These are phyloP conservation scores for Heliocidaris erythrogramma DNA, from an alignment of 35 echinoderm and acorn worm genomes.

Conservation along the genomic window DNA sequence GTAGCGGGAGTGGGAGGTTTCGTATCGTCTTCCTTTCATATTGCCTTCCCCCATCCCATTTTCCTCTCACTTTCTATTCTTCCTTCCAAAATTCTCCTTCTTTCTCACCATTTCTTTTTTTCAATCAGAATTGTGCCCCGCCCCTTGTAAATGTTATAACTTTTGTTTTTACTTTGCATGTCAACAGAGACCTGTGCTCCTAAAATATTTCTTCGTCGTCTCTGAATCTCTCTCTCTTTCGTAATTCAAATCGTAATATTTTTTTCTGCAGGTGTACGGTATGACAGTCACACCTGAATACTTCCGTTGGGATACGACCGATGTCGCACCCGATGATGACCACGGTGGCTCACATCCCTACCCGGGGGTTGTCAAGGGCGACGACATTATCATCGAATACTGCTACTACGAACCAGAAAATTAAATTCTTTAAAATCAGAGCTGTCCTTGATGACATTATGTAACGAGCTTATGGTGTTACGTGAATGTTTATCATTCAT, in stretches of 20 bases:
- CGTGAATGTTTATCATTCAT: too few relatives aligned
- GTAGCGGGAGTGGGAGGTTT: too few relatives aligned
- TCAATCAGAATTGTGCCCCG: not conserved
- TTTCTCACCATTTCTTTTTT: not conserved
- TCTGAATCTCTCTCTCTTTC: not conserved
- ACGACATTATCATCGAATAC: not conserved
- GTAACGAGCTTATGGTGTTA: too few relatives aligned
- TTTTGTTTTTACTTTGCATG: too few relatives aligned
- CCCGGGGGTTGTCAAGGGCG: not conserved
- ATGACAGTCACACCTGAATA: slow-evolving; percentile 51
- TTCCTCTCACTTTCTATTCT: not conserved
- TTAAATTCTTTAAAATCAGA: too few relatives aligned
- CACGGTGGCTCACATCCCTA: not conserved
- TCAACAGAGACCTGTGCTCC: too few relatives aligned
- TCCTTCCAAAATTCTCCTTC: not conserved
- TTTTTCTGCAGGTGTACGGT: not conserved
- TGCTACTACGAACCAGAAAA: not conserved
- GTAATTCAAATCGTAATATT: not conserved
- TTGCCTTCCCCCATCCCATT: not conserved
- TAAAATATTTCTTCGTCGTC: too few relatives aligned
- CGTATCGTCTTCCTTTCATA: not conserved
- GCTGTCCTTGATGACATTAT: too few relatives aligned
- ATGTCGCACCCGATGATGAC: not conserved
- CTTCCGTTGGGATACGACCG: slow-evolving; percentile 60
- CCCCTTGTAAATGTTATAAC: too few relatives aligned